These are phyloP conservation scores for Saxicola maurus DNA, from an alignment of 2,797 vertebrate species.

Conservation along the genomic window DNA sequence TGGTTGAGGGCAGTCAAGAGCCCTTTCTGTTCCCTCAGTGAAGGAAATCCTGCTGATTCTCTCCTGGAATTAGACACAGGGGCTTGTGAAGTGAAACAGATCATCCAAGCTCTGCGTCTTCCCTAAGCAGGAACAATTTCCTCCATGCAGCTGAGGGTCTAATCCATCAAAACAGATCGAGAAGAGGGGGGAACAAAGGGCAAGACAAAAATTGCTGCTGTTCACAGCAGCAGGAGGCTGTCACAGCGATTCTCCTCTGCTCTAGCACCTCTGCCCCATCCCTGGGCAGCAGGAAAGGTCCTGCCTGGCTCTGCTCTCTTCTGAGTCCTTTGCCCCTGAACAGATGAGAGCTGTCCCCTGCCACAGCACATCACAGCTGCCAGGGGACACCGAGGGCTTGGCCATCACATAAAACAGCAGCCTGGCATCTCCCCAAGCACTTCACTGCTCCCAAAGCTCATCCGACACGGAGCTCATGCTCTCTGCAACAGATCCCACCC, in stretches of 20 bases:
- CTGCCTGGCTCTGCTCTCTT: neutral
- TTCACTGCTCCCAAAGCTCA: neutral
- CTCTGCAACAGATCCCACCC: neutral
- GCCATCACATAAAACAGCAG: neutral
- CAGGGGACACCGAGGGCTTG: neutral
- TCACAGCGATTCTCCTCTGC: neutral
- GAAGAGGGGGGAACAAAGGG: neutral
- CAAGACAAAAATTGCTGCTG: neutral
- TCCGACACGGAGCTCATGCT: neutral
- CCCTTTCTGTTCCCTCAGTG: neutral
- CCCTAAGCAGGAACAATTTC: neutral
- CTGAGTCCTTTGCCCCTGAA: neutral
- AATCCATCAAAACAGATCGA: neutral
- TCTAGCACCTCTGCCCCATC: neutral
- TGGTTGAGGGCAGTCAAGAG: rapidly evolving
- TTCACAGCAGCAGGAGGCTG: neutral
- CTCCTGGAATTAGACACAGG: neutral
- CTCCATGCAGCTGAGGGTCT: neutral
- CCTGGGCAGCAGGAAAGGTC: neutral
- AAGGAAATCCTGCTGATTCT: neutral
- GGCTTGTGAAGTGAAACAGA: neutral
- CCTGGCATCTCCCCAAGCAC: neutral
- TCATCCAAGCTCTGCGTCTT: neutral
- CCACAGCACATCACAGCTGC: neutral
- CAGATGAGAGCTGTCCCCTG: neutral